These are phyloP conservation scores for Bombus impatiens DNA, from an alignment of 1,140 invertebrate genomes.

Conservation along the genomic window DNA sequence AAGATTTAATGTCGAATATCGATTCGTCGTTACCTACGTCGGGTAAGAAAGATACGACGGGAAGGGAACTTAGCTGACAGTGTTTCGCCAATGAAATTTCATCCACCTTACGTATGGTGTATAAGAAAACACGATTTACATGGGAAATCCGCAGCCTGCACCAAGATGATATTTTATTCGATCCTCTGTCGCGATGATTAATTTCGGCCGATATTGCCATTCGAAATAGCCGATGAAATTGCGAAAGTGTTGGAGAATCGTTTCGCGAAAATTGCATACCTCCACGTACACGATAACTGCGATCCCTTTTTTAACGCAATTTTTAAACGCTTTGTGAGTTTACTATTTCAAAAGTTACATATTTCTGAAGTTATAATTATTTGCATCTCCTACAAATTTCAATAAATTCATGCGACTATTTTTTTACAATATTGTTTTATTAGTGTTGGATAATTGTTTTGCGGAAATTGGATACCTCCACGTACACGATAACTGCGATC, in stretches of 20 bases:
- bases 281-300: no score
- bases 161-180: background rate
- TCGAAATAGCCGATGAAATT: slow-evolving; percentile 1
- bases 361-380: no score
- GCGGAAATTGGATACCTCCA: background rate
- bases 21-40: slow-evolving; percentile 23
- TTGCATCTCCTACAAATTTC: no score
- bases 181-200: background rate
- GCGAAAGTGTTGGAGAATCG: background rate
- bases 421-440: no score
- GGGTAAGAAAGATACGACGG: background rate
- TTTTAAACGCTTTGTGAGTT: background rate
- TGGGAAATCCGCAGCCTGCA: background rate
- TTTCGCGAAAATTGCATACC: background rate
- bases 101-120: background rate
- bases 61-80: background rate
- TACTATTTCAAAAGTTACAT: no score
- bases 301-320: background rate
- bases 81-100: slow-evolving; percentile 2
- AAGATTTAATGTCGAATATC: slow-evolving; percentile 33
- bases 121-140: slow-evolving; percentile 6
- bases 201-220: background rate
- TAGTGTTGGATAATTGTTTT: background rate
- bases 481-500: no score
- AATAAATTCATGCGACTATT: no score